Evolutionary conservation across 2,888 invertebrate genomes (phyloP).

Genomic region (Barypeithes pellucidus): DNA sequence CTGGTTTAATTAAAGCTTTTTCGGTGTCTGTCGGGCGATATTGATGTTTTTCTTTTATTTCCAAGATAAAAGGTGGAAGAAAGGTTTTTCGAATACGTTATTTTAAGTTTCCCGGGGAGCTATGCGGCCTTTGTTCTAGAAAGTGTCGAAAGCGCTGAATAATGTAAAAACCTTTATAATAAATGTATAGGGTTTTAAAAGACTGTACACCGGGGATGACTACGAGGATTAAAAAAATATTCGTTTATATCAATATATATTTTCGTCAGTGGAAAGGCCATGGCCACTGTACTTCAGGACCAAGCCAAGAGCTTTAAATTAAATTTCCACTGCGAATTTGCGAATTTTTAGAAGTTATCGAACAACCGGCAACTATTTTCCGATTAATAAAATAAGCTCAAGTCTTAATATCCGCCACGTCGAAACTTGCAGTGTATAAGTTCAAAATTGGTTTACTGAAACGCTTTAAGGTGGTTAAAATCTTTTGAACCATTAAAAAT

Average conservation of each 20-base stretch:
- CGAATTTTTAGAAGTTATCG: not conserved
- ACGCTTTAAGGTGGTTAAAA: constrained; percentile 49
- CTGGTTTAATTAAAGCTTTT: constrained; percentile 46
- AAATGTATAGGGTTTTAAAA: not conserved
- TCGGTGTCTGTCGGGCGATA: constrained; percentile 40
- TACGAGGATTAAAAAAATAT: no score
- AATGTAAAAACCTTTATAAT: constrained; percentile 12
- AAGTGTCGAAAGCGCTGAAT: constrained; percentile 10
- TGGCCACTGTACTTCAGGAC: no score
- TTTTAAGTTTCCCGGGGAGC: constrained; percentile 26
- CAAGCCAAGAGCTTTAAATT: no score
- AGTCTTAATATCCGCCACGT: constrained; percentile 1
- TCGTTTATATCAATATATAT: no score
- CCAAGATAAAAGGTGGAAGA: constrained; percentile 44
- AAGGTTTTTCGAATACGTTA: constrained; percentile 36
- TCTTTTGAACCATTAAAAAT: constrained; percentile 49
- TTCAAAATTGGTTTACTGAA: constrained; percentile 41
- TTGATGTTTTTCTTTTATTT: constrained; percentile 48
- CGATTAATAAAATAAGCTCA: constrained; percentile 6
- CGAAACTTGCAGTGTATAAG: constrained; percentile 17
- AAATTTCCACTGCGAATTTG: no score
- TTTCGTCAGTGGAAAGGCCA: no score
- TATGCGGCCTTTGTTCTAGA: constrained; percentile 31
- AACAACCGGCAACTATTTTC: not conserved
- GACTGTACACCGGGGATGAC: not conserved